Evolutionary conservation across 2,113 vertebrate species (phyloP).

Genomic region (Sceloporus undulatus): DNA sequence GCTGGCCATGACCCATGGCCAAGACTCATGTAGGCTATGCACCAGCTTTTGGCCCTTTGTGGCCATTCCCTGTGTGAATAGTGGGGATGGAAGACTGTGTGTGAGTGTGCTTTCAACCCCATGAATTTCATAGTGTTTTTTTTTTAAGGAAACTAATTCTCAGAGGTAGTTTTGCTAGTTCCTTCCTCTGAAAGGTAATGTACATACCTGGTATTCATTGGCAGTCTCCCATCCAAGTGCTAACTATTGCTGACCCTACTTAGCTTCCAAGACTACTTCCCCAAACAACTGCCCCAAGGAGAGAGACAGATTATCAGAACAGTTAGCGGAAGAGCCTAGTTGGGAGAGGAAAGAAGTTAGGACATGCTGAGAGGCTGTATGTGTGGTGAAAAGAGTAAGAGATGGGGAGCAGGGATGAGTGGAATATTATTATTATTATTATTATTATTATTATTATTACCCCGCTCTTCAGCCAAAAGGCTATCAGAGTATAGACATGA

Average conservation of each 20-base stretch:
- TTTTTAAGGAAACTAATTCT: too few relatives aligned
- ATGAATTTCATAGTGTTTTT: too few relatives aligned
- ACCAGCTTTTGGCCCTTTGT: not conserved
- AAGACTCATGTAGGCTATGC: slow-evolving; percentile 2
- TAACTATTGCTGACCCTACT: too few relatives aligned
- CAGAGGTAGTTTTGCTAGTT: too few relatives aligned
- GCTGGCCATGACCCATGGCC: not conserved
- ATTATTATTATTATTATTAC: too few relatives aligned
- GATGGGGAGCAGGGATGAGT: not conserved
- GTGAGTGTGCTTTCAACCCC: too few relatives aligned
- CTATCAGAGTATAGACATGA: not conserved
- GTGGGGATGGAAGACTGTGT: not conserved
- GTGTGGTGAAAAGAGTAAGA: not conserved
- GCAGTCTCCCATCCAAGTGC: too few relatives aligned
- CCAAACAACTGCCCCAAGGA: not conserved
- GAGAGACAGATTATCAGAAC: not conserved
- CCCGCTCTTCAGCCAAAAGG: too few relatives aligned
- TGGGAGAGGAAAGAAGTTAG: not conserved
- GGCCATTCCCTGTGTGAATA: not conserved
- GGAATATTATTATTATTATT: too few relatives aligned
- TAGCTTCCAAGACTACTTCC: too few relatives aligned
- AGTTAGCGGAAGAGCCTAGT: not conserved
- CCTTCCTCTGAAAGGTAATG: too few relatives aligned
- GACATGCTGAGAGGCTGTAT: not conserved
- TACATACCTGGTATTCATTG: too few relatives aligned